Percentiles rank a stretch among this genome's conserved stretches.
Conservation (phyloP, 2,797 vertebrate species). For the Notoglanidium macrostoma region DNA sequence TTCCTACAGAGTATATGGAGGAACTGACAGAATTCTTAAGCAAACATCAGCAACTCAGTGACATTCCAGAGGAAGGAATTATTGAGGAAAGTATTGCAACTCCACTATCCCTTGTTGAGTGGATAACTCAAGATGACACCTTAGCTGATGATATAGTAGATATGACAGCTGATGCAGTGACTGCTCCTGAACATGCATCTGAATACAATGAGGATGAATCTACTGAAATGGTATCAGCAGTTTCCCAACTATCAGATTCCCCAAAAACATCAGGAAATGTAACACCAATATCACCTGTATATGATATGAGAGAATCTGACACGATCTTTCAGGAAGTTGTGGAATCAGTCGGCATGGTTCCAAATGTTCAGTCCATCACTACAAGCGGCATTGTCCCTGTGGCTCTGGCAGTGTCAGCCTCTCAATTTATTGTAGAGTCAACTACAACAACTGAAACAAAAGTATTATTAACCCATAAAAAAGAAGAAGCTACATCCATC, state of each 20-base stretch:
- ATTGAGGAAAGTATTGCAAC: constrained; percentile 70
- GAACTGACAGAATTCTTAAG: constrained; percentile 71
- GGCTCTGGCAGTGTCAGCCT: constrained; percentile 49
- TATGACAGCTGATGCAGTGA: constrained; percentile 81
- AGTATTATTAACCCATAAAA: constrained; percentile 59
- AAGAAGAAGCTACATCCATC: constrained; percentile 56
- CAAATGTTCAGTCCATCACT: constrained; percentile 51
- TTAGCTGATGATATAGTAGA: constrained; percentile 77
- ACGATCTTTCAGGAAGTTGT: constrained; percentile 77
- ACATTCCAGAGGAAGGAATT: constrained; percentile 73
- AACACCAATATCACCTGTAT: constrained; percentile 81
- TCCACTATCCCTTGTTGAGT: constrained; percentile 65
- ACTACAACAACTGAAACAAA: constrained; percentile 56
- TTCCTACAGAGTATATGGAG: constrained; percentile 68
- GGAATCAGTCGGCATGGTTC: constrained; percentile 72
- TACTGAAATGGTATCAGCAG: constrained; percentile 93
- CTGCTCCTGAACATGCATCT: constrained; percentile 74
- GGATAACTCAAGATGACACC: constrained; percentile 70
- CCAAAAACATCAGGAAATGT: constrained; percentile 84
- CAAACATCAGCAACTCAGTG: constrained; percentile 69
- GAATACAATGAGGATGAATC: constrained; percentile 81
- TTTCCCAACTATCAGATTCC: constrained; percentile 86
- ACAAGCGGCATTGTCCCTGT: constrained; percentile 57
- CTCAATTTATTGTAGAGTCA: constrained; percentile 53
- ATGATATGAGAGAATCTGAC: constrained; percentile 70